Percentiles rank a stretch among this genome's conserved stretches.
These are phyloP conservation scores for Myotis yumanensis DNA, from an alignment of 2,113 vertebrate species.

Conservation along the genomic window DNA sequence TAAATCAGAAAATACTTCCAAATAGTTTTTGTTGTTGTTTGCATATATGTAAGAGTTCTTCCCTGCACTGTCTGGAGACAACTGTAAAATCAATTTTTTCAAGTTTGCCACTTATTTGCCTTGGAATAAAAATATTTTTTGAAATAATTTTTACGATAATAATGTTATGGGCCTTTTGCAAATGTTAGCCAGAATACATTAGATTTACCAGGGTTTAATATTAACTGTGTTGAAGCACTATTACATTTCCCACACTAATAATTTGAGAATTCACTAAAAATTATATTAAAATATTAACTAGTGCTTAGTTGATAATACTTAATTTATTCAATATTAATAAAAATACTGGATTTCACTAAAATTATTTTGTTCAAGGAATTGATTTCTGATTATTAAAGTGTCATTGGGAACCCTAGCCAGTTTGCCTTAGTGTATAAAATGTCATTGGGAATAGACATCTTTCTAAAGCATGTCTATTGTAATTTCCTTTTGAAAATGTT, in stretches of 20 bases:
- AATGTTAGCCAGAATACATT: not conserved
- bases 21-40: not conserved
- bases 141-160: not conserved
- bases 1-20: not conserved
- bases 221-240: not conserved
- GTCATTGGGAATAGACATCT: not conserved
- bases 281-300: not conserved
- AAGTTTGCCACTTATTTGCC: not conserved
- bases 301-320: not conserved
- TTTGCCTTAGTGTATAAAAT: too few species aligned
- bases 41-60: not conserved
- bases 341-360: not conserved
- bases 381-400: slow-evolving; percentile 10
- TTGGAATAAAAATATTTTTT: not conserved
- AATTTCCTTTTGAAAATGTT: not conserved
- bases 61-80: not conserved
- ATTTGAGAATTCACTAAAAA: slow-evolving; percentile 20
- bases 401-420: not conserved
- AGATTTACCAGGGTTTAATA: not conserved
- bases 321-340: not conserved
- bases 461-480: not conserved
- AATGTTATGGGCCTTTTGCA: not conserved
- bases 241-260: not conserved
- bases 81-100: not conserved
- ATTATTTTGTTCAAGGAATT: not conserved